These are phyloP conservation scores for Corydoras sp. DNA, from an alignment of 2,113 vertebrate genomes.

Conservation along the genomic window DNA sequence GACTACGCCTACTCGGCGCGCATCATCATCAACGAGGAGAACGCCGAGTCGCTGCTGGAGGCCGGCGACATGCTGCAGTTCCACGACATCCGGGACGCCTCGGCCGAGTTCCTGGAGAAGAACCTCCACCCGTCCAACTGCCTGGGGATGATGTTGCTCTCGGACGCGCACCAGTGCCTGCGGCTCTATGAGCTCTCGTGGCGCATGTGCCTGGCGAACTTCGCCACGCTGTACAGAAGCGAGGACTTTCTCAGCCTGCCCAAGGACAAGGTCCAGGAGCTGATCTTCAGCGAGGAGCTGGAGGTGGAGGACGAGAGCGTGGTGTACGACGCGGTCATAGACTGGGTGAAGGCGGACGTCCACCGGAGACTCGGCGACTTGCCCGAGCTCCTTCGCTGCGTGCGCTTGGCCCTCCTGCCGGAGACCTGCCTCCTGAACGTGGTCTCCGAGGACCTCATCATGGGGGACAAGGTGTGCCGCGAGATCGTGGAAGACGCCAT, in stretches of 20 bases:
- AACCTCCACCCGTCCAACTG: constrained; percentile 78
- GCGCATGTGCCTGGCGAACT: constrained; percentile 75
- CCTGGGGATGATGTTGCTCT: constrained; percentile 79
- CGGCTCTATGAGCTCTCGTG: constrained; percentile 74
- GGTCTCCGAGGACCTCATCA: constrained; percentile 69
- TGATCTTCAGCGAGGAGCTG: constrained; percentile 76
- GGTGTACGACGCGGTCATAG: constrained; percentile 75
- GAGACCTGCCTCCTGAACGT: constrained; percentile 72
- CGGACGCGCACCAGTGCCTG: constrained; percentile 74
- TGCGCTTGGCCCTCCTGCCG: constrained; percentile 71
- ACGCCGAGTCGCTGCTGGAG: constrained; percentile 75
- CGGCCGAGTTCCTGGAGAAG: constrained; percentile 74
- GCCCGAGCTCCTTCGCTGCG: constrained; percentile 69
- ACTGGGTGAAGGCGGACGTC: constrained; percentile 75
- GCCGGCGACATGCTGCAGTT: constrained; percentile 82
- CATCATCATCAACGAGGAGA: constrained; percentile 77
- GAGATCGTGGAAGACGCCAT: constrained; percentile 76
- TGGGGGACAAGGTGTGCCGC: constrained; percentile 70
- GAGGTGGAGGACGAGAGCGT: constrained; percentile 78
- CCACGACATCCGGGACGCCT: constrained; percentile 75
- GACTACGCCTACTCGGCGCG: constrained; percentile 77
- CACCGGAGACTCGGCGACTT: constrained; percentile 61
- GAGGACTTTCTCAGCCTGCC: constrained; percentile 76
- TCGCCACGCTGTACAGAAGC: constrained; percentile 65
- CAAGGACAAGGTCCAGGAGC: constrained; percentile 71